Percentiles rank a stretch among this genome's conserved stretches.
Conservation (phyloP, 30 jellyfish, hydroid and myxozoan genomes). For the Hydractinia echinata region DNA sequence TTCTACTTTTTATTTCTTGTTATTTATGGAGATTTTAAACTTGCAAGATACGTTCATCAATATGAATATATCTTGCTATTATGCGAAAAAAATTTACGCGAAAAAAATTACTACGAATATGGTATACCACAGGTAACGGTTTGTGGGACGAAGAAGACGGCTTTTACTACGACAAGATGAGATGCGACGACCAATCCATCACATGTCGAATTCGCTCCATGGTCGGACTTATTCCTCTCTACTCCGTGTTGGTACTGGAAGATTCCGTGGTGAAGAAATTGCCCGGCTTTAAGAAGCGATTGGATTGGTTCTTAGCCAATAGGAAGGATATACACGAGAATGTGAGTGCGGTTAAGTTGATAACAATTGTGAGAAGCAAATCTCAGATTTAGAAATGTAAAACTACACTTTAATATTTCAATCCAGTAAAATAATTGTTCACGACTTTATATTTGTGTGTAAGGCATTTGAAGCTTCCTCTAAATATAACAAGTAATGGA, state of each 20-base stretch:
- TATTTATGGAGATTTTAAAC: neutral
- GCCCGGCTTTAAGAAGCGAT: conserved; percentile 89
- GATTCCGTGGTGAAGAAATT: conserved; percentile 79
- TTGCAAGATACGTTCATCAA: neutral
- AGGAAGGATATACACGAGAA: conserved; percentile 71
- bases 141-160: conserved; percentile 95
- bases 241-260: conserved; percentile 75
- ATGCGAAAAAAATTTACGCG: neutral
- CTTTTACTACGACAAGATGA: conserved; percentile 73
- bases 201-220: conserved; percentile 79
- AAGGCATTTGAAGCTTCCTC: no score
- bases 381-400: neutral
- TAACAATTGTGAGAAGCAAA: neutral
- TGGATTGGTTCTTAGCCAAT: conserved; percentile 78
- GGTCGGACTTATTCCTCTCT: conserved; percentile 90
- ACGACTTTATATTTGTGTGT: no score
- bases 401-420: neutral
- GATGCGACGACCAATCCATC: conserved; percentile 39
- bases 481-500: no score
- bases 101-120: neutral
- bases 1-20: no score
- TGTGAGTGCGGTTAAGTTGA: conserved; percentile 27
- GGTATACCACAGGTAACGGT: conserved; percentile 43
- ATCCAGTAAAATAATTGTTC: no score
- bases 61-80: neutral